phyloP scores from a whole-genome alignment of 2,888 invertebrate genomes.

The Prenolepis imparis region DNA sequence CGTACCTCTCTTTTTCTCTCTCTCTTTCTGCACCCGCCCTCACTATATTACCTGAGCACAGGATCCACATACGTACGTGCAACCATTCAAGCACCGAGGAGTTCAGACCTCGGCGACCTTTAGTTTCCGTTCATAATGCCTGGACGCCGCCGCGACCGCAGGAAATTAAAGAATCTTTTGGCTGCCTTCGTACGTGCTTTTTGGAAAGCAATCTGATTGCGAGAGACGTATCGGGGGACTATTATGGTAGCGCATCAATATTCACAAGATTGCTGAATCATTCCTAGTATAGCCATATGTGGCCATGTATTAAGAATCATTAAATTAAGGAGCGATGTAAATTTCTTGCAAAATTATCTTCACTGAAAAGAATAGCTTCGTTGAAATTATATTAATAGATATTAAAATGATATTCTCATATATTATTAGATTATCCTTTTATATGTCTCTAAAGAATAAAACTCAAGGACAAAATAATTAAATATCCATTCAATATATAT shows the following conservation, averaged over 20 bases:
- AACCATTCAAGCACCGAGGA: conserved; percentile 28
- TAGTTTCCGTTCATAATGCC: conserved; percentile 30
- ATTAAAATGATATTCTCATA: not conserved
- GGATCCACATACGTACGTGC: conserved; percentile 62
- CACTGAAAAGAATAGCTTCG: not conserved
- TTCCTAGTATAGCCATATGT: not conserved
- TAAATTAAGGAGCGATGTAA: not conserved
- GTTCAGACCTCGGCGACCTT: conserved; percentile 38
- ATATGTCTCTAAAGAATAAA: not conserved
- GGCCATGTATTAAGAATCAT: conserved; percentile 13
- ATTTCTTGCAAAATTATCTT: conserved; percentile 16
- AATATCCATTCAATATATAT: not conserved
- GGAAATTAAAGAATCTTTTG: conserved; percentile 17
- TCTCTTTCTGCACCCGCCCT: conserved; percentile 24
- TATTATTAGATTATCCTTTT: not conserved
- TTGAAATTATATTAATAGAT: not conserved
- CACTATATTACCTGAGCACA: conserved; percentile 49
- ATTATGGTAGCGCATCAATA: conserved; percentile 19
- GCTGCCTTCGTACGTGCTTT: not conserved
- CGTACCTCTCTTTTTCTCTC: conserved; percentile 22
- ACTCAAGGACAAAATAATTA: not conserved
- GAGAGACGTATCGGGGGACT: not conserved
- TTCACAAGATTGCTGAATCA: conserved; percentile 14
- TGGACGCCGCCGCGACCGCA: not conserved
- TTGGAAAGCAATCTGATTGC: conserved; percentile 15